Evolutionary conservation across 2,888 invertebrate genomes (phyloP), one percentile per base, ranked within the genome.

Genomic region (Congeria kusceri): DNA sequence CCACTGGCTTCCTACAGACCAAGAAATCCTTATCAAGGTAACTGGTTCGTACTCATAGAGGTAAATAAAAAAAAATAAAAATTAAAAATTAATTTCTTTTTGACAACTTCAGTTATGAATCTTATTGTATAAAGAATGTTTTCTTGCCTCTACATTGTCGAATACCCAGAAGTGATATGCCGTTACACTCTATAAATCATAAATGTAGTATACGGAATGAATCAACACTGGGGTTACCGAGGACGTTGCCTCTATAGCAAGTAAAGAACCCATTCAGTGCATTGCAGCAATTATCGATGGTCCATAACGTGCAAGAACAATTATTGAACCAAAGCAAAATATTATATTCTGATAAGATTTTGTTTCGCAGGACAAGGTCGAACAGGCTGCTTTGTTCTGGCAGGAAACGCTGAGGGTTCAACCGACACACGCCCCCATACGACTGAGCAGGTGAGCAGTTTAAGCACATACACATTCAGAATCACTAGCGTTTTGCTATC

Each of bases 321-420:
- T 44, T 44, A 13, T 44, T 44, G 9, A 13, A 13, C 18, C 46
- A 44, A 44, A 44, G 18, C 46, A 44, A 13, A 18, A 44, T 18
- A 44, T 13, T 44, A 44, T 9, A 44, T 13, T 13, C 18, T 44
- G 9, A n/a, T 44, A 44, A 13, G 9, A 13, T 44, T 18, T 13
- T 18, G 18, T 61, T 28, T 83, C 85, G n/a, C 72, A 89, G 90
- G 70, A 80, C 5, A 84, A 87, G 70, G 87, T 98, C 86, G 97
- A 98, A 0, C 96, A 97, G 92, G 98, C 98, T 57, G 97, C 98
- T 0, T 96, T 96, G 86, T 99, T 97, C 94, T 98, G 98, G 98
- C 97, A 98, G 93, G 95, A 96, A 92, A 97, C 98, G 0, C 94
- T 99, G 72, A 96, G 96, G 95, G 98, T 98, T 1, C 95, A 98